Evolutionary conservation across 2,888 invertebrate species (phyloP).

Genomic region (Ophion slaviceki): DNA sequence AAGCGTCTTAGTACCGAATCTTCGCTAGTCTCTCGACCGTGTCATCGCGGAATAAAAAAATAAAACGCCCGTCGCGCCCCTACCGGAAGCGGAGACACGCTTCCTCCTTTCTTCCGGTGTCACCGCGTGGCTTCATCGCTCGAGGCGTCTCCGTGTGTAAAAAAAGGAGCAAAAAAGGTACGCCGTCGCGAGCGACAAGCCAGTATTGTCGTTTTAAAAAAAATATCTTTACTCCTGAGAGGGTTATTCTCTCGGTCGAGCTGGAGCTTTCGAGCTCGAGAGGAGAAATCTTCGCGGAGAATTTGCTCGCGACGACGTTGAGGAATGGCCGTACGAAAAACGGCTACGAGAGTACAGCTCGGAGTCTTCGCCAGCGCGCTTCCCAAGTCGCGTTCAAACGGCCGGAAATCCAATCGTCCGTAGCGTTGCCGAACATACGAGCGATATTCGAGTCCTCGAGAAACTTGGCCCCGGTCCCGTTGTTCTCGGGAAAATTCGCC

Average conservation of each 20-base stretch:
- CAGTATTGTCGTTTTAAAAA: constrained; percentile 76
- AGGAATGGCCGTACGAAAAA: constrained; percentile 15
- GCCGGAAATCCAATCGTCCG: constrained; percentile 69
- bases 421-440: constrained; percentile 15
- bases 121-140: not conserved
- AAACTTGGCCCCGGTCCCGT: constrained; percentile 32
- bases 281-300: constrained; percentile 50
- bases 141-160: not conserved
- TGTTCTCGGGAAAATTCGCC: constrained; percentile 68
- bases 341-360: constrained; percentile 79
- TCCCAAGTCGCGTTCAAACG: constrained; percentile 74
- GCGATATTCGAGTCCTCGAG: constrained; percentile 49
- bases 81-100: not conserved
- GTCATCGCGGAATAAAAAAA: constrained; percentile 18
- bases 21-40: constrained; percentile 3
- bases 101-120: not conserved
- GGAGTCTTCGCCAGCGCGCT: constrained; percentile 75
- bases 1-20: constrained; percentile 23
- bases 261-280: not conserved
- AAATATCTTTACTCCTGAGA: constrained; percentile 73
- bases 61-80: not conserved
- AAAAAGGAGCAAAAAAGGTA: constrained; percentile 30
- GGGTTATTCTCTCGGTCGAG: not conserved
- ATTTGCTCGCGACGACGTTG: not conserved
- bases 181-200: constrained; percentile 52